Conservation (phyloP, 2,113 vertebrate species). For the Lates calcarifer region DNA sequence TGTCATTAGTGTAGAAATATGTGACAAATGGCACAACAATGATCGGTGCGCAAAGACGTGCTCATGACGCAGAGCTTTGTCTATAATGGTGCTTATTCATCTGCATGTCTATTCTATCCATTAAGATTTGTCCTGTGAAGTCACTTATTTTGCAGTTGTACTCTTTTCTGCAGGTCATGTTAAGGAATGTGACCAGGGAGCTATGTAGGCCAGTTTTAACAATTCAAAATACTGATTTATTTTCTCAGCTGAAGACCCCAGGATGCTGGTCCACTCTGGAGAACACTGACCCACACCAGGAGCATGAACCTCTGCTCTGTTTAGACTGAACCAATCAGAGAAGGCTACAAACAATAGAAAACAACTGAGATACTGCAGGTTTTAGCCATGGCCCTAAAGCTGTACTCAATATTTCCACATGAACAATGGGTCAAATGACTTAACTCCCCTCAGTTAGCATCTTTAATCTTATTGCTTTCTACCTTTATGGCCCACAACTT, state of each 20-base stretch:
- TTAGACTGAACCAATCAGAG: constrained; percentile 12
- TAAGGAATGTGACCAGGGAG: constrained; percentile 25
- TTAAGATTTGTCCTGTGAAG: not conserved
- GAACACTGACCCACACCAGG: constrained; percentile 46
- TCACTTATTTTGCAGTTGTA: not conserved
- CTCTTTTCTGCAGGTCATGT: not conserved
- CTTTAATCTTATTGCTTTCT: not conserved
- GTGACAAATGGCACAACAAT: constrained; percentile 15
- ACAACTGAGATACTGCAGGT: constrained; percentile 7
- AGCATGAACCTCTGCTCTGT: constrained; percentile 40
- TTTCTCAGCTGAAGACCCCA: constrained; percentile 77
- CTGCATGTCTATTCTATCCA: not conserved
- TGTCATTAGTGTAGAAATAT: constrained; percentile 16
- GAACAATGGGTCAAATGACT: not conserved
- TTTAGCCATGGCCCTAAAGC: constrained; percentile 3
- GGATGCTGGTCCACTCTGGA: constrained; percentile 37
- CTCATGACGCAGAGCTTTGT: not conserved
- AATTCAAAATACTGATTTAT: constrained; percentile 60
- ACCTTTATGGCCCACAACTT: not conserved
- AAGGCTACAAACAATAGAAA: constrained; percentile 29
- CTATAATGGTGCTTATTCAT: not conserved
- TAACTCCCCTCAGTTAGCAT: not conserved
- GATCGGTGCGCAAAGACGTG: not conserved
- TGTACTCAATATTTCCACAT: constrained; percentile 10
- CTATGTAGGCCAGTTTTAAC: constrained; percentile 35